Base-by-base conservation (phyloP, 2,888 invertebrate genomes). In the Mamestra brassicae region DNA sequence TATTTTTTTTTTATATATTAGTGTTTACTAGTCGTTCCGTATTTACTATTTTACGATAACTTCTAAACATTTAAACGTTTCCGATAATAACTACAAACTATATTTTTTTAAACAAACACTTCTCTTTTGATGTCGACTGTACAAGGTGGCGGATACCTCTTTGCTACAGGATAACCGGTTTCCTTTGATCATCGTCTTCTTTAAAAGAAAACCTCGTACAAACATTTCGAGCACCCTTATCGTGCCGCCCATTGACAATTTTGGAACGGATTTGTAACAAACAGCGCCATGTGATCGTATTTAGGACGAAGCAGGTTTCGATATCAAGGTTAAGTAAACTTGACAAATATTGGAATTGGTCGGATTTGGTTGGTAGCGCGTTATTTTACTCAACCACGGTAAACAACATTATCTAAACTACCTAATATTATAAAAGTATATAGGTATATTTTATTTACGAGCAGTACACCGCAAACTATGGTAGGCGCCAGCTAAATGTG, bases 111-210 rank as follows among this genome's bases (percentile, higher is more conserved):
- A 64, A 17, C 17, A 34, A 17, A 34, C 34, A 64, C 13, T 50
- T 8, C 36, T n/a, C 62, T 65, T 52, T 52, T 65, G 52, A 52
- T 52, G 65, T 65, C 11, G 7, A 6, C 36, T 13, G 38, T 38
- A 65, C 65, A 52, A 36, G 13, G 10, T n/a, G 7, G 38, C n/a
- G 45, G 69, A 42, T 66, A 77, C 10, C 67, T 78, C 60, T 61
- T 78, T n/a, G 10, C 1, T 47, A 70, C 54, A 61, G 79, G 75
- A 78, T 78, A 70, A 70, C 11, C 34, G 38, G 45, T 58, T 58
- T 13, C 6, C 60, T 78, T 75, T 75, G 75, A 75, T 78, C 60
- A 34, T 26, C 15, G 15, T 15, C 6, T 45, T 38, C 15, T 47
- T 78, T 3, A 13, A n/a, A 38, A 60, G 11, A 13, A 60, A 45